Evolutionary conservation across 2,113 vertebrate genomes (phyloP), one percentile per base, ranked within the genome.

Genomic region (Oreochromis niloticus): DNA sequence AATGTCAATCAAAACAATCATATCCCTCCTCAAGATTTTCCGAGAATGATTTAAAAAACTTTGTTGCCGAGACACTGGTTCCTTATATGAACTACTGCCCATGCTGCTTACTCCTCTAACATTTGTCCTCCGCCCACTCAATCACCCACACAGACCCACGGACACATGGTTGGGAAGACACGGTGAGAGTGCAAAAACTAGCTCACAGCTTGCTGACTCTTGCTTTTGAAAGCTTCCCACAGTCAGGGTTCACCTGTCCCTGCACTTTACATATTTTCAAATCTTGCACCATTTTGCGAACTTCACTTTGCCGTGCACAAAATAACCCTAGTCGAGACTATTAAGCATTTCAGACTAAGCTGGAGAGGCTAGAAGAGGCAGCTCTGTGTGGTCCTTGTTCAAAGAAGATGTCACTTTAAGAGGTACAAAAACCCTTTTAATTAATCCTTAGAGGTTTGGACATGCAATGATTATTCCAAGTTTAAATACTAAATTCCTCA

Each of bases 81-180:
- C 39, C 80, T 54, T 46, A 61, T 16, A 43, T 22, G 7, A 71
- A 86, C 79, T 71, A 80, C 27, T 79, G 71, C 85, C 82, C 83
- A 84, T 86, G 85, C 82, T 81, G 66, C 66, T 75, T 55, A 73
- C 81, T 91, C 11, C 48, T 78, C 9, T 87, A 90, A 91, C 91
- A 89, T 89, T 91, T 91, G 93, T 80, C 86, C 85, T 90, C 59
- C 82, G 50, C 91, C 92, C 82, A 91, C 93, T 78, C 84, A 39
- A 48, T 80, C 83, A 14, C 92, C 89, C 91, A 92, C 91, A 82
- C 63, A 36, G 17, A 80, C 66, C 27, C 56, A 52, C 34, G 87
- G 80, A 61, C 84, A 71, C 81, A 85, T 30, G 27, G 68, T 68
- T 54, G 66, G 80, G 34, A 87, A 54, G 87, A 55, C 73, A 41